phyloP scores from a whole-genome alignment of 2,888 invertebrate genomes.

The Cheilosia vulpina region DNA sequence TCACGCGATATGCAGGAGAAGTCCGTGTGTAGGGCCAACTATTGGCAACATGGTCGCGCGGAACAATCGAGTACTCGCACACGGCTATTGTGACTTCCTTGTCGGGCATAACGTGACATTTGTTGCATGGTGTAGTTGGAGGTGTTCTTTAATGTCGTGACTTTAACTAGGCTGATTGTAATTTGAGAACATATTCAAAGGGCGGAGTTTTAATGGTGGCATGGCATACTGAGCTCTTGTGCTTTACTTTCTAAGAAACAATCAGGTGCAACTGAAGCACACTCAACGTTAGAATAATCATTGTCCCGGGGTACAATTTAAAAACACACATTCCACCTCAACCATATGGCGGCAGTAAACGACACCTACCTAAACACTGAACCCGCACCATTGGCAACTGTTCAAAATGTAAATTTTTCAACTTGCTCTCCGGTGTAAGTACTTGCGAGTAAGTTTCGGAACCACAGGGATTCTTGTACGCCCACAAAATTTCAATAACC shows the following conservation, averaged over 20 bases:
- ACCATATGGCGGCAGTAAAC: slow-evolving; percentile 1
- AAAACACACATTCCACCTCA: slow-evolving; percentile 1
- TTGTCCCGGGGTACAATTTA: neutral
- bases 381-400: slow-evolving; percentile 48
- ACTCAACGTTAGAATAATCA: no score
- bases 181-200: neutral
- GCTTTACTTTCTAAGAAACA: no score
- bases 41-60: slow-evolving; percentile 7
- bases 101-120: slow-evolving; percentile 15
- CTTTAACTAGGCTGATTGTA: slow-evolving; percentile 15
- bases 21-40: slow-evolving; percentile 3
- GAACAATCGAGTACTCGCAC: slow-evolving; percentile 9
- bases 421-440: slow-evolving; percentile 19
- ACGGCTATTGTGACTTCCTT: slow-evolving; percentile 9
- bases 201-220: neutral
- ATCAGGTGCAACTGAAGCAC: no score
- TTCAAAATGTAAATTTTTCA: slow-evolving; percentile 67
- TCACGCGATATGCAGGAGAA: neutral
- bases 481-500: slow-evolving; percentile 73
- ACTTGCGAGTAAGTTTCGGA: slow-evolving; percentile 41
- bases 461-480: slow-evolving; percentile 36
- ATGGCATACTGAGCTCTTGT: no score
- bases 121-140: neutral
- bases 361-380: neutral
- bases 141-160: slow-evolving; percentile 24